These are phyloP conservation scores for Otis tarda DNA, from an alignment of 2,113 vertebrate genomes.

Conservation along the genomic window DNA sequence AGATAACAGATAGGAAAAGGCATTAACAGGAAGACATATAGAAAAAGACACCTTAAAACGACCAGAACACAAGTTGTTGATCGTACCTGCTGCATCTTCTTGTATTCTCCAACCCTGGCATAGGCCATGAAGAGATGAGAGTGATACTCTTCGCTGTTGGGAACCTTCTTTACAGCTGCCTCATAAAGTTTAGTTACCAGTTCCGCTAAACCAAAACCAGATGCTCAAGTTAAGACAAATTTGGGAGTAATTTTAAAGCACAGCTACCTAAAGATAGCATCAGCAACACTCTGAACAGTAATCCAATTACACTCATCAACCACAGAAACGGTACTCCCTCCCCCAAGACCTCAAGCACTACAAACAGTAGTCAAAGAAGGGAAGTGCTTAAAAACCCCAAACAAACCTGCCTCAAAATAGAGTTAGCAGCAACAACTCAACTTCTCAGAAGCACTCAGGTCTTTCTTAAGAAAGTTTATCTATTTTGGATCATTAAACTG, in stretches of 20 bases:
- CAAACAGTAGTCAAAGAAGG: not conserved
- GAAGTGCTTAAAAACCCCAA: not conserved
- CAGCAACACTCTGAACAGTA: not conserved
- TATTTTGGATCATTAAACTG: not conserved
- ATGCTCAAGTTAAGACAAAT: not conserved
- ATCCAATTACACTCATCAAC: not conserved
- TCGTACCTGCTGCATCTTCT: slow-evolving; percentile 98
- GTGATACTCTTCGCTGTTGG: slow-evolving; percentile 96
- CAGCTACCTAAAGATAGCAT: not conserved
- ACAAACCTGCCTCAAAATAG: not conserved
- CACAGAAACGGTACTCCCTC: not conserved
- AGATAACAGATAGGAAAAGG: not conserved
- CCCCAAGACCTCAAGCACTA: not conserved
- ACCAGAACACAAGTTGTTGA: not conserved
- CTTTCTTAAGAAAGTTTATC: not conserved
- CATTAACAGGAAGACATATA: not conserved
- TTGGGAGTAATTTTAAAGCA: not conserved
- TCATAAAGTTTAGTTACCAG: slow-evolving; percentile 97
- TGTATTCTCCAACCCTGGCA: slow-evolving; percentile 96
- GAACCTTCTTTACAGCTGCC: slow-evolving; percentile 96
- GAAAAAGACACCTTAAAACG: not conserved
- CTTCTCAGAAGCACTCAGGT: not conserved
- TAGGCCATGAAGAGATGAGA: slow-evolving; percentile 99
- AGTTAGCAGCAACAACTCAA: not conserved
- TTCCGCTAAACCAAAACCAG: slow-evolving; percentile 83